Evolutionary conservation across 2,888 invertebrate genomes (phyloP).

Genomic region (Allolobophora icterica): DNA sequence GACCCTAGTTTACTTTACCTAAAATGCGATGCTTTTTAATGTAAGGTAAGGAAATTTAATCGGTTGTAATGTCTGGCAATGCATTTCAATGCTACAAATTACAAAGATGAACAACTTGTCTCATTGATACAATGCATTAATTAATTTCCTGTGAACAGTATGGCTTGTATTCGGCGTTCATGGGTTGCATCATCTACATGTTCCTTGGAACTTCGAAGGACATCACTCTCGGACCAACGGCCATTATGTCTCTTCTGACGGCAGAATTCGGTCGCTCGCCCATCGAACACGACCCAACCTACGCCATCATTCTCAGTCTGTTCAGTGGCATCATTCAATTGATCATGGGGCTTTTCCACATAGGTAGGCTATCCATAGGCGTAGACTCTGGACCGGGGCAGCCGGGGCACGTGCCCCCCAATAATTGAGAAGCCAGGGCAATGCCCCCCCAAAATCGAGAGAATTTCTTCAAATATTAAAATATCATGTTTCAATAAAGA

Average conservation of each 20-base stretch:
- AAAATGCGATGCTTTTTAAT: too few species aligned
- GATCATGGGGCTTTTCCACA: conserved; percentile 59
- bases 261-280: conserved; percentile 55
- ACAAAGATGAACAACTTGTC: not conserved
- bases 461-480: too few species aligned
- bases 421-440: too few species aligned
- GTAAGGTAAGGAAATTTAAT: not conserved
- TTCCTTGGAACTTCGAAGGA: conserved; percentile 90
- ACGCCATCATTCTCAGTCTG: conserved; percentile 62
- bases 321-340: conserved; percentile 61
- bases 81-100: not conserved
- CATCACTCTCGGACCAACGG: conserved; percentile 90
- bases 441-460: too few species aligned
- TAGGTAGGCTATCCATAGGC: conserved; percentile 61
- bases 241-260: conserved; percentile 85
- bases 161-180: conserved; percentile 90
- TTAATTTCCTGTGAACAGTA: conserved; percentile 70
- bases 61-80: not conserved
- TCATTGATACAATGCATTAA: not conserved
- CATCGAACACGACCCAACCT: conserved; percentile 54
- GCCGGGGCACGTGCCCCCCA: too few species aligned
- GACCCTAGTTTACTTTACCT: too few species aligned
- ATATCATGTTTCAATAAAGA: too few species aligned
- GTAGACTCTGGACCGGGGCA: too few species aligned
- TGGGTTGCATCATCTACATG: conserved; percentile 88